phyloP scores from a whole-genome alignment of 2,888 invertebrate species.

The Eubasilissa splendida region DNA sequence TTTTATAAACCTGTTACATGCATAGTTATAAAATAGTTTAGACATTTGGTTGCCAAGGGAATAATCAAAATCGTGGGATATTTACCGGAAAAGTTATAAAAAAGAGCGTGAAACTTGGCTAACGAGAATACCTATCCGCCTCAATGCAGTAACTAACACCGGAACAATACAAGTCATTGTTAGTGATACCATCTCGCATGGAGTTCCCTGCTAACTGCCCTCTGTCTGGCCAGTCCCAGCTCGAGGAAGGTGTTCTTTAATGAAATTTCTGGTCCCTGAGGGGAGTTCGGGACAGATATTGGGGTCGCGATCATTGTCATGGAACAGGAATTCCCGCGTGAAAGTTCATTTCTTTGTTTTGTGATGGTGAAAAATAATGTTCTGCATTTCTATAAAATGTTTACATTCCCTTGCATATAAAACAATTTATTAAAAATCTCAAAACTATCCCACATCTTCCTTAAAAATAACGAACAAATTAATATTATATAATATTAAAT shows the following conservation, averaged over 20 bases:
- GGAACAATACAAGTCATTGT: constrained; percentile 9
- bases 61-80: background rate
- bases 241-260: constrained; percentile 37
- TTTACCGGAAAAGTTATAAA: background rate
- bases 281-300: constrained; percentile 4
- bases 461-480: too few species aligned
- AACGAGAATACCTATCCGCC: too few species aligned
- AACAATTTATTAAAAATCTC: too few species aligned
- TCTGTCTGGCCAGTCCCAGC: background rate
- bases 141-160: background rate
- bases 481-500: too few species aligned
- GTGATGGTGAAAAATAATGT: background rate
- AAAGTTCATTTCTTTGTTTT: background rate
- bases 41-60: too few species aligned
- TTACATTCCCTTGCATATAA: too few species aligned
- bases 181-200: background rate
- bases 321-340: constrained; percentile 7
- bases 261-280: constrained; percentile 52
- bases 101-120: background rate
- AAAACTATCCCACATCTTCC: too few species aligned
- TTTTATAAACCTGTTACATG: too few species aligned
- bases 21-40: too few species aligned
- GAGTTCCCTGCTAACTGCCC: background rate
- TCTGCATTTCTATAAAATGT: too few species aligned
- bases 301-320: constrained; percentile 16